These are phyloP conservation scores for Pandemis heparana DNA, from an alignment of 2,888 invertebrate genomes.

Conservation along the genomic window DNA sequence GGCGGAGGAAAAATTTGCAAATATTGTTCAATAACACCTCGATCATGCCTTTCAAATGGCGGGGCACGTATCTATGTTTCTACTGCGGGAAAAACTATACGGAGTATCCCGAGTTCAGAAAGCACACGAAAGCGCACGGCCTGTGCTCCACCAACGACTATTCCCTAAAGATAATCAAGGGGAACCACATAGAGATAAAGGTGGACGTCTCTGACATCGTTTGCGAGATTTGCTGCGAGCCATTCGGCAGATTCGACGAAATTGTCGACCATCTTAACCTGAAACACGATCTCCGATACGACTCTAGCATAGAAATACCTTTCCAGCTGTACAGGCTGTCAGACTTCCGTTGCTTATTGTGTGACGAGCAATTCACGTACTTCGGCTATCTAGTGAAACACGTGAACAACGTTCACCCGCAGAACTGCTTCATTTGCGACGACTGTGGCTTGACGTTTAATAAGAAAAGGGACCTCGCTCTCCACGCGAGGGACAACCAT, in stretches of 20 bases:
- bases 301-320: conserved; percentile 64
- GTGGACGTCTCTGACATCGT: conserved; percentile 72
- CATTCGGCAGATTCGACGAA: conserved; percentile 60
- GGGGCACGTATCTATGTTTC: conserved; percentile 72
- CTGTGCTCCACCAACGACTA: conserved; percentile 63
- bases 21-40: conserved; percentile 76
- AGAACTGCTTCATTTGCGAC: conserved; percentile 67
- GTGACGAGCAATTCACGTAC: conserved; percentile 65
- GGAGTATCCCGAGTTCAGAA: conserved; percentile 67
- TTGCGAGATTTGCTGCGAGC: conserved; percentile 70
- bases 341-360: conserved; percentile 66
- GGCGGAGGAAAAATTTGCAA: conserved; percentile 73
- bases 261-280: conserved; percentile 70
- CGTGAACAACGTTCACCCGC: conserved; percentile 65
- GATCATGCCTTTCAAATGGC: conserved; percentile 78
- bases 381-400: conserved; percentile 70
- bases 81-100: conserved; percentile 68
- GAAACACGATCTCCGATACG: conserved; percentile 69
- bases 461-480: conserved; percentile 65
- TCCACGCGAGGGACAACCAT: conserved; percentile 67
- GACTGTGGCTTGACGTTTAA: conserved; percentile 69
- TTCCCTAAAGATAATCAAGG: conserved; percentile 65
- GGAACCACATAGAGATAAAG: conserved; percentile 67
- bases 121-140: conserved; percentile 71
- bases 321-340: conserved; percentile 66